Conservation (phyloP, 64 coral and sea anemone species). For the Montipora capricornis region DNA sequence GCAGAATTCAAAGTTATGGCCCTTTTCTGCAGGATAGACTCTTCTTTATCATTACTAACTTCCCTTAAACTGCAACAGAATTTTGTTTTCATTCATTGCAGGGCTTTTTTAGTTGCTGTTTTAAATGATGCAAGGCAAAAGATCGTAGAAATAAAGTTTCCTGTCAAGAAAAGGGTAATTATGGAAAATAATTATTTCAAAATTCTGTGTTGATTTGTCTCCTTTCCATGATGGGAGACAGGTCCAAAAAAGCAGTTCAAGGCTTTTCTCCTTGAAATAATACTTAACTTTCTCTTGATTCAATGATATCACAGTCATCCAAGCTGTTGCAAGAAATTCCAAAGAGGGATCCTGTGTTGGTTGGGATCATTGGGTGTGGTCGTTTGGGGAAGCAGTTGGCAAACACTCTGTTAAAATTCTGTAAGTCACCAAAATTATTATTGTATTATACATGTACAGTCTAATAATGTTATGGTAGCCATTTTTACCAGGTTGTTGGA, state of each 20-base stretch:
- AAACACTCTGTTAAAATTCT: conserved; percentile 81
- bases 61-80: too few relatives aligned
- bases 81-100: conserved; percentile 10
- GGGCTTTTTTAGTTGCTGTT: conserved; percentile 92
- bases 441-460: neutral
- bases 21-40: too few relatives aligned
- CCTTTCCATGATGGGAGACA: too few relatives aligned
- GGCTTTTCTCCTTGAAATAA: too few relatives aligned
- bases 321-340: conserved; percentile 90
- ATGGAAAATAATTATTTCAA: neutral
- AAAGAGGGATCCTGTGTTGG: conserved; percentile 81
- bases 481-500: too few relatives aligned
- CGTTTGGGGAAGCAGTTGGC: conserved; percentile 91
- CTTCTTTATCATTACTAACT: too few relatives aligned
- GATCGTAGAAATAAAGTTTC: conserved; percentile 80
- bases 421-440: conserved; percentile 50
- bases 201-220: neutral
- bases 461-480: too few relatives aligned
- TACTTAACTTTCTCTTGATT: too few relatives aligned
- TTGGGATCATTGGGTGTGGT: conserved; percentile 99
- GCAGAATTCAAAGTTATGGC: too few relatives aligned
- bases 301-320: conserved; percentile 27
- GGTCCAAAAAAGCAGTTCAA: too few relatives aligned
- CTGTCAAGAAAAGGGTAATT: conserved; percentile 84
- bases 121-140: conserved; percentile 90